Evolutionary conservation across 53 echinoderm and acorn worm genomes (phyloP), one percentile per base, ranked within the genome.

Genomic region (Paracentrotus lividus): DNA sequence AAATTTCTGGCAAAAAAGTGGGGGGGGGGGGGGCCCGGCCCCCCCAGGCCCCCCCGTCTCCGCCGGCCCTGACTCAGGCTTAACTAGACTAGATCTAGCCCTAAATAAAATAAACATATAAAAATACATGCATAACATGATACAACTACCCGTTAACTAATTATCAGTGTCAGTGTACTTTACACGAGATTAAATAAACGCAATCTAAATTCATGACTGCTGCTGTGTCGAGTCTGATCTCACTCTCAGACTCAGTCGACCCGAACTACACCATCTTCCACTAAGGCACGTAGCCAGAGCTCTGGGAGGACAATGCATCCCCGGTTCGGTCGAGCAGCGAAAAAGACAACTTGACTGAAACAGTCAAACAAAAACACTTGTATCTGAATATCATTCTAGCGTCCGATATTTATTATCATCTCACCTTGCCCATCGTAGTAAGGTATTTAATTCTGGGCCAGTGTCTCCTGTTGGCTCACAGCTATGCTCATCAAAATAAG

Each of bases 401-500:
- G 36, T 16, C 40, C 13, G 8, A 47, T 49, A 21, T 15, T 4
- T 27, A 85, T 29, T 45, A 85, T n/a, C 5, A 85, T 23, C 42
- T 85, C n/a, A 85, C 85, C 85, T 85, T 5, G 85, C 85, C 85
- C 85, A 85, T 27, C 85, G 51, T 2, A 85, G 85, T 27, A 85
- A 51, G 3, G 85, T 85, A 51, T 85, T 85, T 26, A 85, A 14
- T 49, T 85, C 85, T 21, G 85, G 85, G 49, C 85, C 85, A 29
- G 27, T 23, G 24, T 85, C 85, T 8, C 85, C 85, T 10, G 85
- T 85, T 49, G 85, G 85, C 26, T 85, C 85, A 85, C 85, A 85
- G 12, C 85, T 16, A 85, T 85, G 85, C 16, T 85, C 85, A 49
- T 85, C 85, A 21, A 85, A 85, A 85, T 85, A 85, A 85, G 85